Conservation (phyloP, 2,797 vertebrate genomes). For the Galaxias olidus region DNA sequence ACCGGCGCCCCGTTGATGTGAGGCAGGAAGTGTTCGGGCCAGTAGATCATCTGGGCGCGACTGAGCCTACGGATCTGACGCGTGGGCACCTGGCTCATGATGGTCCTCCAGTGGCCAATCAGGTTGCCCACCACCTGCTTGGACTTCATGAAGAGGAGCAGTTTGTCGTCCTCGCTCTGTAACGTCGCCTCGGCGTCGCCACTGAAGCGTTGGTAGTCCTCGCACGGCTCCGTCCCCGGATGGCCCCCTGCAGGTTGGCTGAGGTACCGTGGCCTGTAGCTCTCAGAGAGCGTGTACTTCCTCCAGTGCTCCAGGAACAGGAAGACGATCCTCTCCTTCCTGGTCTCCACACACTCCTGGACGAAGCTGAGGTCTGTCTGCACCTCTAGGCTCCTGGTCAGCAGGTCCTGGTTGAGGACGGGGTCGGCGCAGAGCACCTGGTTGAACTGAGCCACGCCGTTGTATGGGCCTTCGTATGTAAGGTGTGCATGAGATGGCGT, state of each 20-base stretch:
- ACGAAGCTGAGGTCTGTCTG: conserved; percentile 81
- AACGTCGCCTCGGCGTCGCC: conserved; percentile 47
- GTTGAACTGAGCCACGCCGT: conserved; percentile 63
- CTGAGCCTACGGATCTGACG: conserved; percentile 81
- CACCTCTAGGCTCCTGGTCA: conserved; percentile 76
- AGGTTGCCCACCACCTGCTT: conserved; percentile 85
- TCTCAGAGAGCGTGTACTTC: conserved; percentile 82
- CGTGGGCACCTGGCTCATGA: conserved; percentile 85
- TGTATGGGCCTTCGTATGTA: conserved; percentile 55
- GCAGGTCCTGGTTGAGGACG: conserved; percentile 69
- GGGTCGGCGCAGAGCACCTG: conserved; percentile 63
- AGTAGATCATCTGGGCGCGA: conserved; percentile 85
- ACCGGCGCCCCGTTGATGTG: conserved; percentile 80
- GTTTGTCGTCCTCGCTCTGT: conserved; percentile 80
- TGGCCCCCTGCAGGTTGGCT: conserved; percentile 49
- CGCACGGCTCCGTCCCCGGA: conserved; percentile 57
- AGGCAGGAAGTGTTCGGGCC: conserved; percentile 95
- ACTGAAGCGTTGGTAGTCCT: conserved; percentile 57
- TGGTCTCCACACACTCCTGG: conserved; percentile 83
- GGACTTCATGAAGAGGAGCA: conserved; percentile 83
- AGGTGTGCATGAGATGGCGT: conserved; percentile 54
- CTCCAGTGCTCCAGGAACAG: conserved; percentile 96
- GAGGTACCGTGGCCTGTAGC: conserved; percentile 65
- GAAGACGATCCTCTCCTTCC: conserved; percentile 89
- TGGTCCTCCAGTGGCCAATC: conserved; percentile 88